A percentile compares a stretch with the other conserved stretches of the same genome.
phyloP scores from a whole-genome alignment of 1,140 invertebrate species.

The Oncopeltus fasciatus region DNA sequence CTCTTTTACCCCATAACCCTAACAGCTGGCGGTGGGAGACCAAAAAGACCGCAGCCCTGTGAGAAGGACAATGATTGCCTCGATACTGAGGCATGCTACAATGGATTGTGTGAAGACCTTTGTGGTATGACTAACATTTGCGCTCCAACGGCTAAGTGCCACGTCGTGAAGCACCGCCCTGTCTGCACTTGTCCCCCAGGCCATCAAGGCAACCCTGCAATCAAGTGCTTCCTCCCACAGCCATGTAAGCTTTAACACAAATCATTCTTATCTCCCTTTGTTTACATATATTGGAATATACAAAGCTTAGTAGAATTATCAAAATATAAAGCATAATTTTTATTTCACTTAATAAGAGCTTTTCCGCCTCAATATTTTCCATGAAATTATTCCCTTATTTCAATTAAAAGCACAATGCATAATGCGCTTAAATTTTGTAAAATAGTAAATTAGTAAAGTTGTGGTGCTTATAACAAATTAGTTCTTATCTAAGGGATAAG shows the following conservation, averaged over 20 bases:
- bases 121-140: constrained; percentile 59
- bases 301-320: too few species aligned
- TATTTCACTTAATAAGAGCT: too few species aligned
- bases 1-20: constrained; percentile 8
- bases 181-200: constrained; percentile 59
- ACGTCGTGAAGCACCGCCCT: constrained; percentile 55
- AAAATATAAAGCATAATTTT: too few species aligned
- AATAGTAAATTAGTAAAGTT: too few species aligned
- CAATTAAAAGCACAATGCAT: too few species aligned
- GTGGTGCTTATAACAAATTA: too few species aligned
- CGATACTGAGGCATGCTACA: constrained; percentile 56
- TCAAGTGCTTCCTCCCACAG: constrained; percentile 51
- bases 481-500: too few species aligned
- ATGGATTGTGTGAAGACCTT: constrained; percentile 54
- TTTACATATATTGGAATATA: neutral
- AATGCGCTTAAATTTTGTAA: too few species aligned
- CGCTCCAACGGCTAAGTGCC: constrained; percentile 49
- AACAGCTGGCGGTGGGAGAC: constrained; percentile 31
- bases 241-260: constrained; percentile 43
- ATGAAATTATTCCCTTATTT: neutral
- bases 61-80: constrained; percentile 58
- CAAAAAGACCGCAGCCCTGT: constrained; percentile 51
- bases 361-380: neutral
- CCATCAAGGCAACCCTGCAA: constrained; percentile 57
- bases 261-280: neutral